A percentile compares a stretch with the other conserved stretches of the same genome.
These are phyloP conservation scores for Oncorhynchus kisutch DNA, from an alignment of 2,113 vertebrate genomes.

Conservation along the genomic window DNA sequence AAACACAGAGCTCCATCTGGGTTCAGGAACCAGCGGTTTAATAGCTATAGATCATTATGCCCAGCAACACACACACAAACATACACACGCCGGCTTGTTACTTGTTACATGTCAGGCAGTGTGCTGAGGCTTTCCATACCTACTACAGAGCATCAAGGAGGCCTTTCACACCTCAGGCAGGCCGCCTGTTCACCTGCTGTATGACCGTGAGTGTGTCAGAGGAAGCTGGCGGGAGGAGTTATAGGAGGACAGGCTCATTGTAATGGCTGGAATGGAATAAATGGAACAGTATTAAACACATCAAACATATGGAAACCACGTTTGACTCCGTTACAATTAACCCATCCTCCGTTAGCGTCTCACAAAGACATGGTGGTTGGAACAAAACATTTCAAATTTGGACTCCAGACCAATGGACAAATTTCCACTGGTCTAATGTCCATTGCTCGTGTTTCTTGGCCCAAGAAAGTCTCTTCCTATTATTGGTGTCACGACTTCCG, in stretches of 20 bases:
- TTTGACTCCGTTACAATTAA: no score
- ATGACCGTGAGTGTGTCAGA: conserved; percentile 2
- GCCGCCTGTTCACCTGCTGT: conserved; percentile 14
- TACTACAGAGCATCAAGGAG: conserved; percentile 42
- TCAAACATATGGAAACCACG: no score
- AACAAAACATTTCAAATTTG: neutral
- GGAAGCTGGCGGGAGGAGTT: no score
- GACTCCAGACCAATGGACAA: neutral
- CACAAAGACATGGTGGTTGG: no score
- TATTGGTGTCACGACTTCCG: no score
- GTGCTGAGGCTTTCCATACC: conserved; percentile 21
- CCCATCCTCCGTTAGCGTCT: no score
- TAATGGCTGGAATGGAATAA: no score
- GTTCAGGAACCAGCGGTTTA: conserved; percentile 58
- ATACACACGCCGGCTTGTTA: neutral
- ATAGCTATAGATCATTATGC: conserved; percentile 74
- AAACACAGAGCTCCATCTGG: conserved; percentile 72
- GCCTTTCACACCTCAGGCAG: conserved; percentile 29
- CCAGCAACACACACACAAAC: conserved; percentile 56
- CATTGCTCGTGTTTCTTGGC: no score
- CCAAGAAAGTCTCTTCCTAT: no score
- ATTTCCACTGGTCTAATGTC: no score
- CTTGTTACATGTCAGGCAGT: neutral
- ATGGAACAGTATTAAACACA: no score
- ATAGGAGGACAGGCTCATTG: no score